A percentile compares a stretch with the other conserved stretches of the same genome.
Conservation (phyloP, 2,888 invertebrate species). For the Drosophila infuscata region DNA sequence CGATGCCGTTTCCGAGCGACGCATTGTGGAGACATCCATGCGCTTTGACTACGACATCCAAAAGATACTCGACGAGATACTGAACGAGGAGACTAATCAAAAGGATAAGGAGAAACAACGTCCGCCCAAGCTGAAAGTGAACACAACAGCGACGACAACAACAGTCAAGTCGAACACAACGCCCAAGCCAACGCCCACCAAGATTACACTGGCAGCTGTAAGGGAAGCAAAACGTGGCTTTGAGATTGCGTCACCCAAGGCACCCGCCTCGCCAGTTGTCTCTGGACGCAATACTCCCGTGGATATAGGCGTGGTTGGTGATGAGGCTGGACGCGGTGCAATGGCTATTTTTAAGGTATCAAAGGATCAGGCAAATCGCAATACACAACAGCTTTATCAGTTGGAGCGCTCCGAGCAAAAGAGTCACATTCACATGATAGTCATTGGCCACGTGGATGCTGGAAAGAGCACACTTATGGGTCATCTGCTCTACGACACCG, state of each 20-base stretch:
- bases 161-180: constrained; percentile 20
- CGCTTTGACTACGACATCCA: constrained; percentile 90
- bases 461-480: constrained; percentile 92
- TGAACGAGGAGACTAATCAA: constrained; percentile 85
- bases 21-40: constrained; percentile 90
- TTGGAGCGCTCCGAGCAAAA: constrained; percentile 93
- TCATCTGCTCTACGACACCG: constrained; percentile 93
- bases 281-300: constrained; percentile 87
- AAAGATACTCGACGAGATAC: constrained; percentile 90
- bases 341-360: constrained; percentile 74
- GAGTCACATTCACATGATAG: constrained; percentile 95
- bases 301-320: constrained; percentile 58
- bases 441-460: constrained; percentile 95
- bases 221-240: constrained; percentile 81
- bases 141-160: constrained; percentile 5
- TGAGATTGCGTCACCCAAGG: constrained; percentile 87
- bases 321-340: constrained; percentile 61
- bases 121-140: constrained; percentile 36
- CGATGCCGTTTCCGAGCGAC: constrained; percentile 90
- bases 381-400: constrained; percentile 87
- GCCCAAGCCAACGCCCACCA: constrained; percentile 42
- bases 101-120: constrained; percentile 43
- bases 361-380: constrained; percentile 85
- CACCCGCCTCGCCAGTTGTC: constrained; percentile 89
- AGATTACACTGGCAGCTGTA: constrained; percentile 67